Base-by-base conservation (phyloP, 2,888 invertebrate genomes). In the Gymnocheta viridis region DNA sequence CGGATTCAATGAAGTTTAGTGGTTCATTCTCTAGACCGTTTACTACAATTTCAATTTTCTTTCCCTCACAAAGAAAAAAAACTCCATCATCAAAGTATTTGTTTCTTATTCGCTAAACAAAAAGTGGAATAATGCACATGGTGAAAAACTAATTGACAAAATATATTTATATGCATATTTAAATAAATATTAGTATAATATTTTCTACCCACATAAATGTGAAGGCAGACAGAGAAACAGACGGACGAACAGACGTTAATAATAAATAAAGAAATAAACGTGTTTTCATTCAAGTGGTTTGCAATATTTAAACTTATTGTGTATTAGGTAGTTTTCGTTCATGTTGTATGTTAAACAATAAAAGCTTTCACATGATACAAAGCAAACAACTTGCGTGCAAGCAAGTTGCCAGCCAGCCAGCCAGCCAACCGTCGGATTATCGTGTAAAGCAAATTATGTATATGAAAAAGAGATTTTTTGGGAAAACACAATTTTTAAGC, bases 1-100 rank as follows among this genome's bases (percentile, higher is more conserved):
- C n/a, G n/a, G n/a, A n/a, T n/a, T n/a, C n/a, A n/a, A n/a, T n/a
- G n/a, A n/a, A n/a, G n/a, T n/a, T n/a, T n/a, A n/a, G n/a, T n/a
- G n/a, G n/a, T n/a, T n/a, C n/a, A n/a, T n/a, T n/a, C n/a, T n/a
- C n/a, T n/a, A 19, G 44, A 27, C 35, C 47, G 56, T 72, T 47
- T 54, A 47, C 79, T 29, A n/a, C 35, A 72, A 72, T 56, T 72
- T 24, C 56, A 35, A 77, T 22, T 67, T 47, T 38, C 58, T 58
- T 58, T 47, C 47, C 24, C 58, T 19, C 56, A 32, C 22, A 22
- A 51, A 32, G 51, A 22, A n/a, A 24, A 5, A 54, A 69, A 5
- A n/a, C 4, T 24, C 29, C 29, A 24, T 22, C 41, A 56, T 32
- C 38, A 47, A 60, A 60, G 49, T 27, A 14, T 62, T 74, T 49